Base-by-base conservation (phyloP, 2,797 vertebrate genomes). In the Pipistrellus nathusii region DNA sequence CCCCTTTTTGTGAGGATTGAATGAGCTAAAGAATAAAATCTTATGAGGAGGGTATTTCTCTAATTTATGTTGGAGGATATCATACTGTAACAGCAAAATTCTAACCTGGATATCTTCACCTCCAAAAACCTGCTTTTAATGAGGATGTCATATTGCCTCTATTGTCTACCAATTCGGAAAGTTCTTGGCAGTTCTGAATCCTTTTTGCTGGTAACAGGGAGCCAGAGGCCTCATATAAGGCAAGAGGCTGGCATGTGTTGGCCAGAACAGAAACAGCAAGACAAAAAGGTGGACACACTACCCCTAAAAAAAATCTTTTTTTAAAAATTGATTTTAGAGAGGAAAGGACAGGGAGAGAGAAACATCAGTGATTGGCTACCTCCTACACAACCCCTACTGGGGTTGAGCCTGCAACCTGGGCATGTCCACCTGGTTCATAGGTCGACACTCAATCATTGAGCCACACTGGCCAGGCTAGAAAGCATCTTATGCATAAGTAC, bases 91-190 rank as follows among this genome's bases (percentile, higher is more conserved):
- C 35, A 95, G 64, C 38, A 71, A 30, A 78, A 95, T 80, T 93
- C 44, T 66, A 86, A 69, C 30, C 73, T 92, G 48, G 10, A 75
- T 92, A 55, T 57, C 25, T 83, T 78, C n/a, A 53, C 62, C 17
- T 93, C n/a, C 46, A 62, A 90, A 90, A 83, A 69, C 48, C 18
- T 71, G 81, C 23, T 90, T 88, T 87, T 44, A 66, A 46, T 51
- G 48, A 68, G 30, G 30, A 73, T 73, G 81, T 32, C 21, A 0
- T 72, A 59, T 41, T 81, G 69, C n/a, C 71, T 83, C 51, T 88
- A 18, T 80, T 86, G 57, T 7, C 44, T 15, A 59, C 21, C 44
- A 92, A 25, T 2, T 30, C 30, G 44, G 51, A 76, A 73, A 71
- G 46, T 64, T 73, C 77, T 59, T 41, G 64, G 64, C 44, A 72